Base-by-base conservation (phyloP, 2,888 invertebrate species). In the Ptilodon capucinus region DNA sequence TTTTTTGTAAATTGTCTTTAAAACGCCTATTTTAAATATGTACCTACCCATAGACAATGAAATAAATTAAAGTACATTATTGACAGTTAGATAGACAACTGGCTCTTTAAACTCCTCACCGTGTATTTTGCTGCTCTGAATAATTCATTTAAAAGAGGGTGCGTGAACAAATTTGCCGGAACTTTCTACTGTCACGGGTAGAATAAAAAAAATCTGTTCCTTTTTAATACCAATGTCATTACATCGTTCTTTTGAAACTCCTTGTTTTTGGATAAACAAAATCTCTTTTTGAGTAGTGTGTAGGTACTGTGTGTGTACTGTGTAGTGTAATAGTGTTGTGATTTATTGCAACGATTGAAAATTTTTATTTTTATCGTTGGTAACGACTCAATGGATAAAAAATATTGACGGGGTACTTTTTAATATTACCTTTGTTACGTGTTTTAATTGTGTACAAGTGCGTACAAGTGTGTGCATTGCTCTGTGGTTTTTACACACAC, bases 91-190 rank as follows among this genome's bases (percentile, higher is more conserved):
- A 81, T 59, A 74, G 81, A 81, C 79, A 81, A 74, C 64, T 61
- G 69, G 62, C 73, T 69, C 68, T 72, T 71, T 68, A 74, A 72
- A 73, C 74, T 78, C 69, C 68, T 72, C 71, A 74, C 74, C 65
- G 70, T 74, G 74, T 76, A 71, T 74, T 77, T 69, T 68, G 71
- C 63, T 62, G 71, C 67, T 52, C 56, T 83, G 81, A 81, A 81
- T 82, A 73, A 82, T 83, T 83, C 78, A 83, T 81, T 74, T 68
- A 71, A 62, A 58, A 58, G 76, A 76, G 79, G 81, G 81, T 75
- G 79, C 78, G 77, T 74, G 75, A 71, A 71, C 71, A 76, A 79
- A 79, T 75, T 75, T 54, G 54, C 54, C 56, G 64, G 64, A 74
- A 75, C 68, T 77, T 74, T 70, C 59, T 66, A 68, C 74, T 68